Conservation (phyloP, 2,113 vertebrate species). For the Noturus placidus region DNA sequence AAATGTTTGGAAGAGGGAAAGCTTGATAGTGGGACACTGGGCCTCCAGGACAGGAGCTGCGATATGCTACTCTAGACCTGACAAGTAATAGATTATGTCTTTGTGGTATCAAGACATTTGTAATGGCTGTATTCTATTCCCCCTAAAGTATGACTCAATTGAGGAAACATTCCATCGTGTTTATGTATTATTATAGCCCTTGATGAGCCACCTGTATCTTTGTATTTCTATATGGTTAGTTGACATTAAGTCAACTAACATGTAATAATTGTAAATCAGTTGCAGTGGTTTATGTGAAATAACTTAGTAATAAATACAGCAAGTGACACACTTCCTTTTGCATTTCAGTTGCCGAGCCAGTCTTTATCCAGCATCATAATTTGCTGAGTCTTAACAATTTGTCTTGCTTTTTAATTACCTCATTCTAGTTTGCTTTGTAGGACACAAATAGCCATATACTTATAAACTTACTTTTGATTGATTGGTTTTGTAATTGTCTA, state of each 20-base stretch:
- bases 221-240: conserved; percentile 33
- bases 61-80: conserved; percentile 10
- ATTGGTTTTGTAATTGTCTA: conserved; percentile 7
- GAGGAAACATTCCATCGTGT: conserved; percentile 38
- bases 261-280: conserved; percentile 8
- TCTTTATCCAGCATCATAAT: conserved; percentile 23
- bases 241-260: conserved; percentile 20
- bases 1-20: background rate
- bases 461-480: conserved; percentile 7
- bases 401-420: conserved; percentile 28
- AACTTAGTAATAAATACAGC: conserved; percentile 16
- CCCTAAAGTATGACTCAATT: conserved; percentile 12
- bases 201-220: conserved; percentile 17
- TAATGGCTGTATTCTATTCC: conserved; percentile 25
- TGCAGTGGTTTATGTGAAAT: background rate
- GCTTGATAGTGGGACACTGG: background rate
- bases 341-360: conserved; percentile 12
- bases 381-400: conserved; percentile 13
- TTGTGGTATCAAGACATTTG: conserved; percentile 37
- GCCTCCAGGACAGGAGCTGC: background rate
- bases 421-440: background rate
- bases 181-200: conserved; percentile 24
- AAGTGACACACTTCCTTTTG: background rate
- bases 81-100: conserved; percentile 16
- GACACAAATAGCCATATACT: conserved; percentile 43